Percentiles rank a stretch among this genome's conserved stretches.
phyloP scores from a whole-genome alignment of 2,888 invertebrate genomes.

The Hydropsyche betteni region DNA sequence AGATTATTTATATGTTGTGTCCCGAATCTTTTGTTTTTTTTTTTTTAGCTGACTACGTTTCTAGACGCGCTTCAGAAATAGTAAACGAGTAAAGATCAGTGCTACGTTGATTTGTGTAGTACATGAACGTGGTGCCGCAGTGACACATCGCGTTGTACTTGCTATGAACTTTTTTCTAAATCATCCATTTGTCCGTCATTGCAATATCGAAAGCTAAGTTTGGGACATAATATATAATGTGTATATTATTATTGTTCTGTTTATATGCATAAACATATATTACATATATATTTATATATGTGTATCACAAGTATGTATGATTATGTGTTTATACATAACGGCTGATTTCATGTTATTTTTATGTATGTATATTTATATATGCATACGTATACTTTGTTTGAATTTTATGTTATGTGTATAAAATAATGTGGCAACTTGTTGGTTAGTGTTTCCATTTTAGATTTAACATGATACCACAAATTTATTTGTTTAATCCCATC shows the following conservation, averaged over 20 bases:
- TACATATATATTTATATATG: conserved; percentile 20
- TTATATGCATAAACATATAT: conserved; percentile 26
- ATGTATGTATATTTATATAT: conserved; percentile 25
- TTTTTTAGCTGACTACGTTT: no score
- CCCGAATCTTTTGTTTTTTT: no score
- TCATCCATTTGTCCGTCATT: no score
- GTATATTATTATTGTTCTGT: conserved; percentile 10
- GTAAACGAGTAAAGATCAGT: no score
- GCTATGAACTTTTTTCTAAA: no score
- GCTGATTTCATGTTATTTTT: conserved; percentile 12
- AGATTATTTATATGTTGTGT: conserved; percentile 11
- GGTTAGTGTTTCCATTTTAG: conserved; percentile 33
- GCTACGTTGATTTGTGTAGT: no score
- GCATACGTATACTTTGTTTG: not conserved
- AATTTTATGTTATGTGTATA: conserved; percentile 6
- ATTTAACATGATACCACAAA: not conserved
- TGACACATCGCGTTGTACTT: no score
- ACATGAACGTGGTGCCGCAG: no score
- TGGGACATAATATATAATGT: conserved; percentile 5
- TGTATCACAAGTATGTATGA: conserved; percentile 1
- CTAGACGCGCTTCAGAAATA: no score
- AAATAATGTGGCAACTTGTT: not conserved
- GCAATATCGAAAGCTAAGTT: no score
- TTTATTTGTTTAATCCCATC: conserved; percentile 26
- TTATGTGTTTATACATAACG: conserved; percentile 21